phyloP scores from a whole-genome alignment of 1,140 invertebrate species.

The Drosophila bipectinata region DNA sequence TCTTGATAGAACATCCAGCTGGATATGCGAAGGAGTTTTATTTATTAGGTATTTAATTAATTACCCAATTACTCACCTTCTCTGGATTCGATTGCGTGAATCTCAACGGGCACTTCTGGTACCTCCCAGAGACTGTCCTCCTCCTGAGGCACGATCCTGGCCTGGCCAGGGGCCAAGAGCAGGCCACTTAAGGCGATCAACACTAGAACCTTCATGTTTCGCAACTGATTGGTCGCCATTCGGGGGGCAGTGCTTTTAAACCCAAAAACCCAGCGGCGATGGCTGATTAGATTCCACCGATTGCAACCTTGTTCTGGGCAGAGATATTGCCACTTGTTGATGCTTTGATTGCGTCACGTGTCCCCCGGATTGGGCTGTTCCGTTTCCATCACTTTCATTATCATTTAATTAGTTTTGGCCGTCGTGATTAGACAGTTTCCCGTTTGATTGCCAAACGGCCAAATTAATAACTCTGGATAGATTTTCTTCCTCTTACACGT shows the following conservation, averaged over 20 bases:
- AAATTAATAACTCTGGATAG: constrained; percentile 22
- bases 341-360: constrained; percentile 48
- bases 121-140: constrained; percentile 52
- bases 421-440: constrained; percentile 20
- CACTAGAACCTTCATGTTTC: constrained; percentile 52
- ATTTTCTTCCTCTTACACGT: constrained; percentile 49
- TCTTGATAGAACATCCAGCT: constrained; percentile 69
- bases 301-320: constrained; percentile 30
- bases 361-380: constrained; percentile 32
- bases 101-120: constrained; percentile 44
- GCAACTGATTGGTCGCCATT: constrained; percentile 31
- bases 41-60: neutral
- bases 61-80: constrained; percentile 28
- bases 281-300: constrained; percentile 61
- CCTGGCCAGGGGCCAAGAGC: constrained; percentile 38
- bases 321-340: constrained; percentile 29
- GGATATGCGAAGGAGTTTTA: neutral
- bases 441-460: neutral
- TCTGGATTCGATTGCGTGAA: constrained; percentile 29
- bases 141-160: constrained; percentile 45
- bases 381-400: constrained; percentile 36
- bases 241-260: constrained; percentile 58
- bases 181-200: constrained; percentile 47
- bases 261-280: neutral
- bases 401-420: constrained; percentile 70